A percentile compares a stretch with the other conserved stretches of the same genome.
Evolutionary conservation across 2,113 vertebrate genomes (phyloP).

Genomic region (Anhinga anhinga): DNA sequence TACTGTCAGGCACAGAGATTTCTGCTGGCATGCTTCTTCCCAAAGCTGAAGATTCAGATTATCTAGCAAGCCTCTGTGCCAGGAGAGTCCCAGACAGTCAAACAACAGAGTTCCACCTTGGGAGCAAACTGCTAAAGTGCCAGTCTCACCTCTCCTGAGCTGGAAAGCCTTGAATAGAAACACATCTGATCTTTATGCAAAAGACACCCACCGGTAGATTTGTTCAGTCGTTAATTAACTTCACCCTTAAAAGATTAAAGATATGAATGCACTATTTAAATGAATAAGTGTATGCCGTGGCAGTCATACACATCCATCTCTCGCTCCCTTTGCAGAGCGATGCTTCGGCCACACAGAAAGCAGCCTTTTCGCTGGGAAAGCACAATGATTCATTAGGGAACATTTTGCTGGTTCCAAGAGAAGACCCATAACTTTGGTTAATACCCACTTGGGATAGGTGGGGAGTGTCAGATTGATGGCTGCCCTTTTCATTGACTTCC

Average conservation of each 20-base stretch:
- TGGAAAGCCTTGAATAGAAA: neutral
- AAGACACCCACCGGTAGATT: neutral
- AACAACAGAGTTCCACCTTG: neutral
- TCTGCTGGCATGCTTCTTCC: neutral
- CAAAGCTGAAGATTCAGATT: neutral
- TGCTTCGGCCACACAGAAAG: fast-evolving
- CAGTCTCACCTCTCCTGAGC: neutral
- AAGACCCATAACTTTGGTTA: neutral
- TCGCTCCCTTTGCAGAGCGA: fast-evolving
- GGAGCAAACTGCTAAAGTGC: neutral
- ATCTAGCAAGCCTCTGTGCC: neutral
- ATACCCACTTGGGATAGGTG: neutral
- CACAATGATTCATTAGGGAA: fast-evolving
- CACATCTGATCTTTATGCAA: neutral
- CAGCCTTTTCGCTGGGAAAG: neutral
- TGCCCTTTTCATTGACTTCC: neutral
- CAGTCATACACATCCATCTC: neutral
- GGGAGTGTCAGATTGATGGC: fast-evolving
- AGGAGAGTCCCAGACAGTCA: neutral
- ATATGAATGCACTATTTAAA: neutral
- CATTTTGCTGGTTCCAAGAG: neutral
- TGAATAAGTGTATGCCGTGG: fast-evolving
- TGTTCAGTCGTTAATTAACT: neutral
- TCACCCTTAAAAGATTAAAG: neutral
- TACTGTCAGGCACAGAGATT: neutral